phyloP scores from a whole-genome alignment of 2,113 vertebrate species.

The Corydoras sp. region DNA sequence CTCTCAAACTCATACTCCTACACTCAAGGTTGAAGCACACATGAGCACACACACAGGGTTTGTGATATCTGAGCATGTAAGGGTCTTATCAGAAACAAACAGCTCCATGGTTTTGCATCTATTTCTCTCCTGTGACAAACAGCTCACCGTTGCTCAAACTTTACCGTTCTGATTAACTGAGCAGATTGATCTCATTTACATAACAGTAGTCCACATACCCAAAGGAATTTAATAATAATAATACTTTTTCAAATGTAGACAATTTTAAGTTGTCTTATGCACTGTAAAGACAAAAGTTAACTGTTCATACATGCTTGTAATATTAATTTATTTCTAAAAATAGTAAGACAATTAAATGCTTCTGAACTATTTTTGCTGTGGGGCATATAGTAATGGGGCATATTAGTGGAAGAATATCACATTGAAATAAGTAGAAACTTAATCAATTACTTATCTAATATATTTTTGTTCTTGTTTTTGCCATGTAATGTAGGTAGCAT shows the following conservation, averaged over 20 bases:
- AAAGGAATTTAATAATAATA: conserved; percentile 24
- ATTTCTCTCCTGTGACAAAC: conserved; percentile 44
- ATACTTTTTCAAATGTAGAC: neutral
- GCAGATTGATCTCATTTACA: conserved; percentile 38
- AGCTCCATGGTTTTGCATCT: conserved; percentile 38
- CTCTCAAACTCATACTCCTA: conserved; percentile 17
- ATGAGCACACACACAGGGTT: conserved; percentile 7
- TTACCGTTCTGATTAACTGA: conserved; percentile 40
- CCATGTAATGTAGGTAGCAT: conserved; percentile 28
- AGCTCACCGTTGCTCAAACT: conserved; percentile 28
- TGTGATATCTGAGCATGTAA: conserved; percentile 16
- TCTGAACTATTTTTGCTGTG: too few relatives aligned
- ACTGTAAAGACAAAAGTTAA: too few relatives aligned
- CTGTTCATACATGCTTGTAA: too few relatives aligned
- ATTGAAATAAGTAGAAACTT: too few relatives aligned
- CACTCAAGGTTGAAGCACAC: conserved; percentile 7
- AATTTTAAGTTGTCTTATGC: neutral
- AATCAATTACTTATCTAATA: too few relatives aligned
- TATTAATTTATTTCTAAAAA: too few relatives aligned
- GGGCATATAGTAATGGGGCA: too few relatives aligned
- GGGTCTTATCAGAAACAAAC: conserved; percentile 54
- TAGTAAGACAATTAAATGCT: too few relatives aligned
- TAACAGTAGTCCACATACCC: conserved; percentile 28
- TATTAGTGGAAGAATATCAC: too few relatives aligned
- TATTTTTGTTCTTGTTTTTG: neutral